phyloP scores from a whole-genome alignment of 2,888 invertebrate species.

The Torymus aiolomorphi region DNA sequence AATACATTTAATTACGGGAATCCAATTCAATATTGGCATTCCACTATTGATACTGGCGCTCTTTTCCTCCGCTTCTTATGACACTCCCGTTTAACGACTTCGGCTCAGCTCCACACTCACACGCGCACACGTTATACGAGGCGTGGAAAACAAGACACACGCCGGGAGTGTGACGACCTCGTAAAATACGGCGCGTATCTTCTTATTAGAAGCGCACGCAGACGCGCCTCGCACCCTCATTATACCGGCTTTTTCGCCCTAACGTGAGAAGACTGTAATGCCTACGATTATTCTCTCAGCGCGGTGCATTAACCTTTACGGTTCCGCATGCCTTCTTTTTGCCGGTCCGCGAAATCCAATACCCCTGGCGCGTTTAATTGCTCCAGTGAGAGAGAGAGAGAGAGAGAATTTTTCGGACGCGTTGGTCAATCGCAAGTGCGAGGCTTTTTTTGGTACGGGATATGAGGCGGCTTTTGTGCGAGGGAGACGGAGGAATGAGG shows the following conservation, averaged over 20 bases:
- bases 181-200: slow-evolving; percentile 73
- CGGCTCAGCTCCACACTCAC: background rate
- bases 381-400: no score
- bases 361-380: background rate
- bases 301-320: slow-evolving; percentile 41
- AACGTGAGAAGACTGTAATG: slow-evolving; percentile 5
- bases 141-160: no score
- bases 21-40: no score
- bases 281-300: slow-evolving; percentile 7
- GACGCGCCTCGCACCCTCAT: slow-evolving; percentile 69
- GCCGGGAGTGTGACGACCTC: slow-evolving; percentile 61
- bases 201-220: slow-evolving; percentile 72
- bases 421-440: background rate
- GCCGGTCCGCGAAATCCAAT: slow-evolving; percentile 59
- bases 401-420: no score
- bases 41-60: no score
- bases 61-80: background rate
- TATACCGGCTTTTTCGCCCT: slow-evolving; percentile 58
- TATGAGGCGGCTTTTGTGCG: background rate
- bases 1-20: no score
- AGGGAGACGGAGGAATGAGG: background rate
- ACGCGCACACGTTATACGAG: no score
- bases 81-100: background rate
- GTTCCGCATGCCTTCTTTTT: slow-evolving; percentile 55
- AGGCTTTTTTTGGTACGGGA: slow-evolving; percentile 9